Base-by-base conservation (phyloP, 2,888 invertebrate species). In the Ernsta delagoae region DNA sequence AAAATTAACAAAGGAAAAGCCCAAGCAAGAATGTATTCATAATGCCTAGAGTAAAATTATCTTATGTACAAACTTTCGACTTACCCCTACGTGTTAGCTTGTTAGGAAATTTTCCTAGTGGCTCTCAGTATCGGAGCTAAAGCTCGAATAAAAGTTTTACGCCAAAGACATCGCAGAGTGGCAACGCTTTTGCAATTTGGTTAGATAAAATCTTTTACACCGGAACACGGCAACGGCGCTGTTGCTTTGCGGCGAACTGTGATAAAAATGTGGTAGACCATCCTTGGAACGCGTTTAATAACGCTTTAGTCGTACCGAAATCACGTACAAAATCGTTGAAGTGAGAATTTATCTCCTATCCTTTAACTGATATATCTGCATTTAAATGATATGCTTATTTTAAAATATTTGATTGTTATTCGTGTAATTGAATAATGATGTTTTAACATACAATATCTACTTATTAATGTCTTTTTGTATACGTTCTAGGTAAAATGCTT, bases 151-250 rank as follows among this genome's bases (percentile, higher is more conserved):
- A 68, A 57, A 62, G 61, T 67, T 67, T 68, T 68, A 62, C 57
- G 57, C 62, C 62, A 56, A 57, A 65, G 61, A 67, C 67, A 61
- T 48, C 48, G n/a, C 24, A 61, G 54, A 41, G 60, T 56, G 61
- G 54, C 43, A 62, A 68, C 67, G 61, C 61, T 62, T 57, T 67
- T 12, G 61, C 67, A 62, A 68, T 68, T 68, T 68, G 67, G 61
- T 68, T 68, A 68, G 67, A 68, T 68, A 61, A 68, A 68, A 68
- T 68, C 61, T 68, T 62, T 62, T 56, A 62, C 67, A 67, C 60
- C 61, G 67, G 67, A 61, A 62, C 61, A 61, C 45, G 56, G 61
- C 61, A 62, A 39, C 36, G 16, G 54, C 66, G 66, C 24, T 61
- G 60, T 62, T 62, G 67, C 67, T 68, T 34, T 48, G 45, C 5